Conservation (phyloP, 2,113 vertebrate species). For the Pavo muticus region DNA sequence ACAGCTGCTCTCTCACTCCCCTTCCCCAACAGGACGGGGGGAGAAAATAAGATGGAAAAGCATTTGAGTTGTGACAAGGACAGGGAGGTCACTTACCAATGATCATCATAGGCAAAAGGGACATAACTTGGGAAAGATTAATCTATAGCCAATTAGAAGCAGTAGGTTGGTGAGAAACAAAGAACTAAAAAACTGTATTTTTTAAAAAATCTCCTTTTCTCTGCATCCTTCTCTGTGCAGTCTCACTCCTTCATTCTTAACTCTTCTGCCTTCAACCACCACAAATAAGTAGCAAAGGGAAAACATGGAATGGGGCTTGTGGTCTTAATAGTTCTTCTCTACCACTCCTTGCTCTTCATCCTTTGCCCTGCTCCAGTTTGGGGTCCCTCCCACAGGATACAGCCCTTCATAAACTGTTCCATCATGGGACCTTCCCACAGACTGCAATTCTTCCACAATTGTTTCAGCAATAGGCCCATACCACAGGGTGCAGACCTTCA, state of each 20-base stretch:
- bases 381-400: background rate
- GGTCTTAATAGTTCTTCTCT: background rate
- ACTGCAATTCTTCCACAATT: background rate
- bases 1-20: background rate
- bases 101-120: background rate
- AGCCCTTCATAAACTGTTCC: background rate
- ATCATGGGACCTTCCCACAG: background rate
- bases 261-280: background rate
- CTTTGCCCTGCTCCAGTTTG: background rate
- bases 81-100: background rate
- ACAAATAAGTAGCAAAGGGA: accelerated
- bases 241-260: background rate
- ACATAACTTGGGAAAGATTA: background rate
- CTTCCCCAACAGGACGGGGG: background rate
- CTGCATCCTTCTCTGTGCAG: background rate
- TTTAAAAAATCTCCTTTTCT: background rate
- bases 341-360: background rate
- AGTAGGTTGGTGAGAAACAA: background rate
- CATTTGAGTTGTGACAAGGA: background rate
- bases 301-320: background rate
- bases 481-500: background rate
- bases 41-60: background rate
- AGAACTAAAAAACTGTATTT: background rate
- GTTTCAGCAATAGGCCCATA: background rate
- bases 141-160: background rate